Base-by-base conservation (phyloP, 2,797 vertebrate genomes). In the Nannoperca obscura region DNA sequence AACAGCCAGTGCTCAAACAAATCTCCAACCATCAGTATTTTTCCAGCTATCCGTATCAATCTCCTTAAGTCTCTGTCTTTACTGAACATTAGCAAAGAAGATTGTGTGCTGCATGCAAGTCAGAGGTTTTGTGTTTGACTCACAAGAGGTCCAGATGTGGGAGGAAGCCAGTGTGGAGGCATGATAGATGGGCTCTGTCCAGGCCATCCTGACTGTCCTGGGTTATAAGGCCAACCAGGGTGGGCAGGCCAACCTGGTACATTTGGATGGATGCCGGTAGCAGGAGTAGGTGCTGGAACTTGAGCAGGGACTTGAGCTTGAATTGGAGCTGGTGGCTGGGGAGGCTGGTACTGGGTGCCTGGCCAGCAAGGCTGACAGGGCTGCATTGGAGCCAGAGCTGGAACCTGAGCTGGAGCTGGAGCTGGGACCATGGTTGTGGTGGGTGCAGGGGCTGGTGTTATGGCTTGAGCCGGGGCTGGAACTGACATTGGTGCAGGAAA, bases 131-230 rank as follows among this genome's bases (percentile, higher is more conserved):
- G 22, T 1, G 2, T 70, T 54, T 72, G 40, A 88, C 94, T 94
- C 84, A 96, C 95, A 7, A 96, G 84, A 36, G 94, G 93, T 67
- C 91, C 93, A 62, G 93, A 91, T 44, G 92, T 91, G 30, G 93
- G 91, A 20, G 91, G 92, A 7, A 90, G 89, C 95, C 95, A 96
- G 30, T 87, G 85, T 40, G 83, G 81, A 38, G 89, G 83, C 40
- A 86, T 46, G 3, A 84, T 17, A 5, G 81, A 11, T 6, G 95
- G 92, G 38, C 55, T 84, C 86, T 95, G 95, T 44, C 92, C 92
- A 0, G 95, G 95, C 95, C 95, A 96, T 15, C 94, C 94, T 0
- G 95, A 87, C 78, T 96, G 95, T 42, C 94, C 95, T 0, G 95
- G 94, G 87, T 95, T 93, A 76, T 93, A 93, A 20, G 89, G 81